Evolutionary conservation across 2,888 invertebrate species (phyloP), one percentile per base, ranked within the genome.

Genomic region (Troides oblongomaculatus): DNA sequence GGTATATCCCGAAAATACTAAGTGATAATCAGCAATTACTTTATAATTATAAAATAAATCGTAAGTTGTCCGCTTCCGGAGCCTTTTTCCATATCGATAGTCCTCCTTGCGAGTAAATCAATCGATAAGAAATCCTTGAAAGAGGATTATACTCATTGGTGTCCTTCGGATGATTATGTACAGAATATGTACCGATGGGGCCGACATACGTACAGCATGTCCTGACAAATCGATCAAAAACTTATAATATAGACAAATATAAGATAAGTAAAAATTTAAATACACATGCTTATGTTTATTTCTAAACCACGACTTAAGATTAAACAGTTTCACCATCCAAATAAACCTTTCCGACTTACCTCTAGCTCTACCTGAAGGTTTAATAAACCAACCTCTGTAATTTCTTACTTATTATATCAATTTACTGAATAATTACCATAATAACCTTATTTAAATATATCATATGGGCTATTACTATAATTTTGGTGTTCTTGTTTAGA

Each of bases 401-500:
- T 53, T 53, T 53, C 5, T 53, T 18, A 53, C 53, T 6, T 53
- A 53, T 53, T n/a, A 50, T 17, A 50, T 50, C 5, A 14, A 43
- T n/a, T n/a, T 53, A n/a, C n/a, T 53, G n/a, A 53, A n/a, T 53
- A 53, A 18, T n/a, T 53, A n/a, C 4, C 53, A 53, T 18, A 53
- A 53, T 46, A 46, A 46, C 30, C 53, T 53, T 53, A 53, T 53
- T 53, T 53, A 50, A 46, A 30, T 58, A 58, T n/a, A 18, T 60
- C n/a, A 36, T 60, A 56, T 62, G 62, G 36, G 58, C 58, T 50
- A 60, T 68, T 60, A 68, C 23, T 58, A 64, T 62, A 65, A 56
- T 62, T 66, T 70, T 70, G 70, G 70, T 70, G 70, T 70, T 70
- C 70, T 56, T 70, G 53, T 65, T 70, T 70, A 39, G 59, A 63